phyloP scores from a whole-genome alignment of 2,797 vertebrate genomes.

The Pangasius krempfi region DNA sequence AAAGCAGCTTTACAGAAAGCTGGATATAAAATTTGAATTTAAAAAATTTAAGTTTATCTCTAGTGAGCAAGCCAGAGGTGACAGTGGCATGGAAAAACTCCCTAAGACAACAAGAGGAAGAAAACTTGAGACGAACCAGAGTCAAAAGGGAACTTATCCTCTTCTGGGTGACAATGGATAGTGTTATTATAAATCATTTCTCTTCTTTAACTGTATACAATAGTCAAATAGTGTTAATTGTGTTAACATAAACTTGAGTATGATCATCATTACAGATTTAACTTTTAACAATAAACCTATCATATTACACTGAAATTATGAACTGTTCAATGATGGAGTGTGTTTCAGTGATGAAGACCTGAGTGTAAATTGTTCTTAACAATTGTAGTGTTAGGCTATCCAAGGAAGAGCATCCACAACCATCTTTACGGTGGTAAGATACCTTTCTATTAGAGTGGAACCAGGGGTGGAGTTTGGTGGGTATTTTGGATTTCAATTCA shows the following conservation, averaged over 20 bases:
- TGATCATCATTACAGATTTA: background rate
- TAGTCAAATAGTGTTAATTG: background rate
- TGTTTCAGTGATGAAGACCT: too few relatives aligned
- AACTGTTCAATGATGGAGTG: background rate
- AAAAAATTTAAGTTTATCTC: background rate
- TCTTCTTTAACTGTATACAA: background rate
- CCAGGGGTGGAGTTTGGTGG: background rate
- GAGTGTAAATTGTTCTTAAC: background rate
- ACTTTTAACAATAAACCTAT: background rate
- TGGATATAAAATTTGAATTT: too few relatives aligned
- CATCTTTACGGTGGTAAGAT: background rate
- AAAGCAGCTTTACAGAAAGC: background rate
- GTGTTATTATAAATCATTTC: background rate
- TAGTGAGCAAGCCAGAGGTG: background rate
- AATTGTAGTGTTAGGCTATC: background rate
- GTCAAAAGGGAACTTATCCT: background rate
- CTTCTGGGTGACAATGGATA: background rate
- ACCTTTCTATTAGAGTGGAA: background rate
- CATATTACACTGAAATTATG: background rate
- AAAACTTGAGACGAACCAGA: background rate
- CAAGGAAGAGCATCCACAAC: background rate
- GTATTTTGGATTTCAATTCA: background rate
- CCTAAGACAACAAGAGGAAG: background rate
- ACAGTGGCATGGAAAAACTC: background rate
- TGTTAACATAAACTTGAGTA: background rate